A percentile compares a stretch with the other conserved stretches of the same genome.
Evolutionary conservation across 2,888 invertebrate genomes (phyloP).

Genomic region (Tetranychus piercei): DNA sequence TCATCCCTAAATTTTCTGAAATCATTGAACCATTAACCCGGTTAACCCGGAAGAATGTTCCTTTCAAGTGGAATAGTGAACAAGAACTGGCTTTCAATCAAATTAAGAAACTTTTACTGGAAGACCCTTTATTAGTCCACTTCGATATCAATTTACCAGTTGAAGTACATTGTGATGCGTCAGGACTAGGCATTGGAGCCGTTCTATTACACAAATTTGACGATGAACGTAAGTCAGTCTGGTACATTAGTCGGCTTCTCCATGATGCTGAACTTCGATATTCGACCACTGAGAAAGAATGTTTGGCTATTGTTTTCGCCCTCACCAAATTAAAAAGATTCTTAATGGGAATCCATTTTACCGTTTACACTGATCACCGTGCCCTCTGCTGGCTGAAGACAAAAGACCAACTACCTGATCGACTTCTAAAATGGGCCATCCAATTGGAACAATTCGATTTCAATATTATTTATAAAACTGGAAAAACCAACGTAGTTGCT

Average conservation of each 20-base stretch:
- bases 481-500: background rate
- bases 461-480: background rate
- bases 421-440: constrained; percentile 10
- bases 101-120: background rate
- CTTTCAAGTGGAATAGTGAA: background rate
- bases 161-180: constrained; percentile 15
- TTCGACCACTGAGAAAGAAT: constrained; percentile 12
- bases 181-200: constrained; percentile 8
- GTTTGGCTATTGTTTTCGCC: constrained; percentile 10
- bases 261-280: constrained; percentile 5
- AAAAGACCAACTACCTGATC: background rate
- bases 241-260: constrained; percentile 1
- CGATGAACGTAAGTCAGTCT: background rate
- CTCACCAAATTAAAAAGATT: background rate
- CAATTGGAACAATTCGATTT: constrained; percentile 4
- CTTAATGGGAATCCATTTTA: constrained; percentile 9
- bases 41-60: background rate
- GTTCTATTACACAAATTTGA: background rate
- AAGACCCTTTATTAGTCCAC: constrained; percentile 6
- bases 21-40: background rate
- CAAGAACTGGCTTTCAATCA: background rate
- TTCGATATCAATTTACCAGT: constrained; percentile 12
- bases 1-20: constrained; percentile 3
- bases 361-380: constrained; percentile 13
- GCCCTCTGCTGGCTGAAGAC: constrained; percentile 12